Evolutionary conservation across 2,888 invertebrate genomes (phyloP).

Genomic region (Philaethria dido): DNA sequence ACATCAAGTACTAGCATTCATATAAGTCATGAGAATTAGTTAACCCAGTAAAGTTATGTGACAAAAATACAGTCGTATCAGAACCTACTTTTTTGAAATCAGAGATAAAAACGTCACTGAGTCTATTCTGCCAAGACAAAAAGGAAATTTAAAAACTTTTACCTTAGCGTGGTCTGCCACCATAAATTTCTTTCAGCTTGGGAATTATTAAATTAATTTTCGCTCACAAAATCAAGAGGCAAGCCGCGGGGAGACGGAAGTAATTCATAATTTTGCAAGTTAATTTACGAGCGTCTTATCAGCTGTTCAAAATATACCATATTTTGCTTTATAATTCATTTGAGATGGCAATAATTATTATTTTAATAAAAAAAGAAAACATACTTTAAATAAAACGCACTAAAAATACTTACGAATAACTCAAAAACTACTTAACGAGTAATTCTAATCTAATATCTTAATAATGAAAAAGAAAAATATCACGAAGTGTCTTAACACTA

Average conservation of each 20-base stretch:
- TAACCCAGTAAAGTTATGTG: too few species aligned
- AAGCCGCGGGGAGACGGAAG: constrained; percentile 37
- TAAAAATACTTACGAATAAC: too few species aligned
- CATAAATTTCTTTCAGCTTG: constrained; percentile 11
- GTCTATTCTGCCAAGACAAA: too few species aligned
- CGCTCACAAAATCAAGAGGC: constrained; percentile 34
- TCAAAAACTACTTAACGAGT: too few species aligned
- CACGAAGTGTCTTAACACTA: too few species aligned
- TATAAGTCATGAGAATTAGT: too few species aligned
- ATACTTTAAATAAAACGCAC: neutral
- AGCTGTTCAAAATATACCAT: constrained; percentile 55
- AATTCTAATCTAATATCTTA: too few species aligned
- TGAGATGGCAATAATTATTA: neutral
- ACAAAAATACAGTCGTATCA: too few species aligned
- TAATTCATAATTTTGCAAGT: constrained; percentile 48
- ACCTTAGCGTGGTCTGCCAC: neutral
- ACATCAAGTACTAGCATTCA: too few species aligned
- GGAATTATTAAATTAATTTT: constrained; percentile 32
- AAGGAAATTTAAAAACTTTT: neutral
- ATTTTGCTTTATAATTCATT: constrained; percentile 49
- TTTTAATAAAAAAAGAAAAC: neutral
- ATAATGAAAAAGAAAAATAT: too few species aligned
- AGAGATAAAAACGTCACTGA: too few species aligned
- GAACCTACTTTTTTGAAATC: too few species aligned
- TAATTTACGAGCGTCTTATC: constrained; percentile 62